Evolutionary conservation across 2,797 vertebrate genomes (phyloP).

Genomic region (Ctenosaura bakeri): DNA sequence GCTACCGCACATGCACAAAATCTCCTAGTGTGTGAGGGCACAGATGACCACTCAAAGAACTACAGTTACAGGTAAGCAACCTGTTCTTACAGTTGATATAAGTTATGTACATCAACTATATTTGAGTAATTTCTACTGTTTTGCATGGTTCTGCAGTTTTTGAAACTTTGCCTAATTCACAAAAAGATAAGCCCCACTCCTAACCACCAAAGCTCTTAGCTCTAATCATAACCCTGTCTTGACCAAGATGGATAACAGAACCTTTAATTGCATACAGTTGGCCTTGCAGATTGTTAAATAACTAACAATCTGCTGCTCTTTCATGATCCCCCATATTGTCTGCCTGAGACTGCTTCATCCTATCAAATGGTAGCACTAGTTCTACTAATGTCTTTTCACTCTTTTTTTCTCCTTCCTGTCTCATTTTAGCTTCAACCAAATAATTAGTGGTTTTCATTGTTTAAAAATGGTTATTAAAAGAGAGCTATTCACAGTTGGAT

Average conservation of each 20-base stretch:
- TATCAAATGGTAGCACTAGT: no score
- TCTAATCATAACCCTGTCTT: background rate
- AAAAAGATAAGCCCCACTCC: background rate
- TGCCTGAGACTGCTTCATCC: no score
- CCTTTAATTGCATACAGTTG: background rate
- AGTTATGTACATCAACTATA: background rate
- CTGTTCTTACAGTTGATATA: no score
- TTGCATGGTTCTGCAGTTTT: background rate
- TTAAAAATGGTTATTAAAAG: background rate
- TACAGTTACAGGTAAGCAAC: no score
- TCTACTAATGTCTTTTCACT: background rate
- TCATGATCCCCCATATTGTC: no score
- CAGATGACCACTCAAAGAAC: no score
- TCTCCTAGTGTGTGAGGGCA: no score
- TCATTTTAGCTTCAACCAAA: background rate
- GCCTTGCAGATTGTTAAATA: background rate
- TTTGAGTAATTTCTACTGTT: background rate
- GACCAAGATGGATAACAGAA: background rate
- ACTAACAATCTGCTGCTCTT: no score
- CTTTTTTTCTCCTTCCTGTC: background rate
- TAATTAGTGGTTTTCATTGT: background rate
- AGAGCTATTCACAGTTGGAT: background rate
- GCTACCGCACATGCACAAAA: no score
- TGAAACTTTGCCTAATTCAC: background rate
- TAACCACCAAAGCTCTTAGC: background rate